Base-by-base conservation (phyloP, 1,140 invertebrate species). In the Harlomillsia oculata region DNA sequence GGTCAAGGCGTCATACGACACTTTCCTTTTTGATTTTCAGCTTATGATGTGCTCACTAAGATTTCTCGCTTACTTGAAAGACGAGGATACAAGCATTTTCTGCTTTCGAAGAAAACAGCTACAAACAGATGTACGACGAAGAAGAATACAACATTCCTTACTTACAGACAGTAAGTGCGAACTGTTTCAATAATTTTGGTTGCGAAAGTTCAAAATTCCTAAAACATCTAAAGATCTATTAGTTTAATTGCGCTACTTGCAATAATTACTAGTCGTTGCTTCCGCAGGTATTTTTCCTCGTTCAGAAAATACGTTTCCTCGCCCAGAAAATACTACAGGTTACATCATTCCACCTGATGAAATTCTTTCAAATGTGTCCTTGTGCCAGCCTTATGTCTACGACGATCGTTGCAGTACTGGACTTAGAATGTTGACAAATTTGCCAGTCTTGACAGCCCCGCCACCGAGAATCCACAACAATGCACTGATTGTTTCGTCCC, bases 371-470 rank as follows among this genome's bases (percentile, higher is more conserved):
- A 49, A 50, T 20, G 20, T 50, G n/a, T 43, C 48, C 9, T 39
- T 58, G 13, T 52, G 48, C 30, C 48, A 52, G 21, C 30, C 49
- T 1, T 58, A 58, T 34, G 49, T 58, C 3, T 58, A 58, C 28
- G 37, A 50, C 25, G 56, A 58, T 34, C 40, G 48, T 2, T 45
- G 40, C 16, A 58, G 48, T 28, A 58, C 56, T 25, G 54, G 54
- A 21, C 29, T 56, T 37, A 58, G 56, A 36, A 49, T 58, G 40
- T 32, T 58, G 1, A 49, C 56, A 26, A 50, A 52, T 44, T 43
- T 58, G n/a, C 56, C 56, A 13, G 30, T 58, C 1, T 40, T 49
- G 5, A 32, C 53, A 37, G 56, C 56, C 16, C 25, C 26, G 8
- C 16, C 3, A 9, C 25, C 51, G 23, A 28, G 34, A 20, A 18